Evolutionary conservation across 2,797 vertebrate genomes (phyloP), one percentile per base, ranked within the genome.

Genomic region (Epinephelus awoara): DNA sequence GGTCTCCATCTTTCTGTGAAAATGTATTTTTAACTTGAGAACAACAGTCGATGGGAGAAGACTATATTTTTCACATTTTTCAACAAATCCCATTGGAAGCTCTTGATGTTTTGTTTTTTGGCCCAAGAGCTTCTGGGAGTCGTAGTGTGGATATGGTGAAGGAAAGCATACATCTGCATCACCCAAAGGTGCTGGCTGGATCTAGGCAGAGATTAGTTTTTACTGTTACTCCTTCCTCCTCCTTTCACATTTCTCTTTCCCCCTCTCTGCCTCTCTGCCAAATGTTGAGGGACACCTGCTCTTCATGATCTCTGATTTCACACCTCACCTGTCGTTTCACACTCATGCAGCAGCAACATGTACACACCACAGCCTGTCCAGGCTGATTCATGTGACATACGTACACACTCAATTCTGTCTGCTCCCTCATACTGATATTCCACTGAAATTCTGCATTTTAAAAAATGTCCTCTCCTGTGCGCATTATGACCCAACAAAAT

Each of bases 41-140:
- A 27, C 7, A 11, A 25, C 15, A 34, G 34, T 34, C 34, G 50
- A 14, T 47, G 61, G 21, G 8, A 11, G 18, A 17, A 25, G 7
- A 42, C 14, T 38, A 5, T 15, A 27, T 55, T 12, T 67, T 2
- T 19, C 27, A 8, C 7, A 34, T 34, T 21, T 3, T 19, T 51
- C 47, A 21, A 15, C 49, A 25, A 52, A 42, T 25, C 50, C 65
- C 38, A 13, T 42, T 17, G 13, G 6, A 11, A 51, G 29, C 13
- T 6, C 34, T 34, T 34, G 34, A 34, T 34, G 4, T 51, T 62
- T 58, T 54, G 27, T 2, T 40, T 38, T 57, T 65, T 38, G 57
- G 3, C 38, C 47, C 29, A 1, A 15, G 19, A 6, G 72, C 71
- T 58, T 70, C 71, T 68, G 77, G 58, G 40, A 74, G 57, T 5